Percentiles rank a stretch among this genome's conserved stretches.
Evolutionary conservation across 2,888 invertebrate genomes (phyloP).

Genomic region (Gerris lacustris): DNA sequence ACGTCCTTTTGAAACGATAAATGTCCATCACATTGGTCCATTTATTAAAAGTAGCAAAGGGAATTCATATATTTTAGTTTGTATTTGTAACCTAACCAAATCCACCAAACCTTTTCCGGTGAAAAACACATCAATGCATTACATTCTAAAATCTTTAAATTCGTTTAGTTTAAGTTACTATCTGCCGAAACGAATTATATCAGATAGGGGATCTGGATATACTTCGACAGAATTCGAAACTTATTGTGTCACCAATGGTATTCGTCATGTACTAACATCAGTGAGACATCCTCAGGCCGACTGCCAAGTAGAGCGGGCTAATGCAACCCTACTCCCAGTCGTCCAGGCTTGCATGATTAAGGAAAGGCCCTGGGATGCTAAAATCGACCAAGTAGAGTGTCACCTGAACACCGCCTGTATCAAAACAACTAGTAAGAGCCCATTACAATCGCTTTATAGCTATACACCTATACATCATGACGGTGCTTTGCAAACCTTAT

Average conservation of each 20-base stretch:
- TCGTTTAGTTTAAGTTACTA: not conserved
- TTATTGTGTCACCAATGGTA: not conserved
- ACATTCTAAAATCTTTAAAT: not conserved
- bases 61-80: not conserved
- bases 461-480: not conserved
- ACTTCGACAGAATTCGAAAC: not conserved
- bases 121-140: not conserved
- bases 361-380: not conserved
- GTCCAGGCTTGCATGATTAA: not conserved
- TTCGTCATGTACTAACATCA: not conserved
- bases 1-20: not conserved
- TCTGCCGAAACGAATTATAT: not conserved
- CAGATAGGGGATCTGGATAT: not conserved
- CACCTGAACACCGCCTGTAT: not conserved
- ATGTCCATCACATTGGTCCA: not conserved
- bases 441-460: not conserved
- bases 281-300: not conserved
- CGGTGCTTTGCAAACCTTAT: too few species aligned
- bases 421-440: not conserved
- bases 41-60: not conserved
- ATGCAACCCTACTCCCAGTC: not conserved
- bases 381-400: not conserved
- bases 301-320: constrained; percentile 1
- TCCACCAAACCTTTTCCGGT: not conserved
- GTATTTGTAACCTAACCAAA: not conserved